Conservation (phyloP, 2,888 invertebrate genomes). For the Lasioglossum lativentre region DNA sequence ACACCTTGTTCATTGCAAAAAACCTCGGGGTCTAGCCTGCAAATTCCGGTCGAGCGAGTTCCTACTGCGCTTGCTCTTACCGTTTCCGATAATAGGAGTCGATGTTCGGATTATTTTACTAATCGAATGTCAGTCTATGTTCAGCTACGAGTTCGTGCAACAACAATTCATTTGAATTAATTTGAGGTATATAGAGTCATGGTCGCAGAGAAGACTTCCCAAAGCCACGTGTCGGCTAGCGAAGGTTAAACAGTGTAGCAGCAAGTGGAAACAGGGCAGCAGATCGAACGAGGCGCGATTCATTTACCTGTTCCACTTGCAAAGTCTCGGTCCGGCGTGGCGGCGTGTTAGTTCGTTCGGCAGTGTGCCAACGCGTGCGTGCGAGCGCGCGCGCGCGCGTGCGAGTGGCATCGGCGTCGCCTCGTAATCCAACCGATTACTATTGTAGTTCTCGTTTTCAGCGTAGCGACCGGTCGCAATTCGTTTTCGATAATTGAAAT, state of each 20-base stretch:
- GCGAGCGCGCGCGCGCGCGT: neutral
- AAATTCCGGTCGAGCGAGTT: neutral
- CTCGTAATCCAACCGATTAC: conserved; percentile 5
- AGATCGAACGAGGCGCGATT: neutral
- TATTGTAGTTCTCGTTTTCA: neutral
- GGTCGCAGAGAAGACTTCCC: neutral
- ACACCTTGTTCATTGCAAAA: neutral
- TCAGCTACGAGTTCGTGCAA: neutral
- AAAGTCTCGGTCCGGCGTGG: neutral
- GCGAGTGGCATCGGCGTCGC: neutral
- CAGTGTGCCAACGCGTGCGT: neutral
- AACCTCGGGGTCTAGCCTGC: neutral
- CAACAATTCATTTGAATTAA: neutral
- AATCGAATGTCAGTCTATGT: neutral
- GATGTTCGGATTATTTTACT: neutral
- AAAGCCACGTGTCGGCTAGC: neutral
- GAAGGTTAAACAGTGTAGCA: neutral
- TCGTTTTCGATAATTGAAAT: conserved; percentile 44
- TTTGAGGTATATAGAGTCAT: neutral
- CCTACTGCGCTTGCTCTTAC: neutral
- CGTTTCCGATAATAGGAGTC: neutral
- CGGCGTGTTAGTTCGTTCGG: neutral
- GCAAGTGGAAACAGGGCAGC: neutral
- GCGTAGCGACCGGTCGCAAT: conserved; percentile 4
- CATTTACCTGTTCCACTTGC: conserved; percentile 33